These are phyloP conservation scores for Pammene fasciana DNA, from an alignment of 2,888 invertebrate genomes.

Conservation along the genomic window DNA sequence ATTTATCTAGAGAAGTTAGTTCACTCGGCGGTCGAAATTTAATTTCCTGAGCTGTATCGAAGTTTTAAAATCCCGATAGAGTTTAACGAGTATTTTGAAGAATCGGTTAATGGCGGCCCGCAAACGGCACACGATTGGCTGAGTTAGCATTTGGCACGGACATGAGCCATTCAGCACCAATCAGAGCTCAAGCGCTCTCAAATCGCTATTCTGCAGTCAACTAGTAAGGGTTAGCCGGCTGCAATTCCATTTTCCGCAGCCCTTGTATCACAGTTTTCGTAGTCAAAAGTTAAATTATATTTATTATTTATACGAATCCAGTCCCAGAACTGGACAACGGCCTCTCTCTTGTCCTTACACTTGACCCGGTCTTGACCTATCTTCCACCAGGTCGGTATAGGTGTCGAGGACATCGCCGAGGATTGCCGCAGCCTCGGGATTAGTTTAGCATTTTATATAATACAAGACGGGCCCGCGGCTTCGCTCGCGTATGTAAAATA, in stretches of 20 bases:
- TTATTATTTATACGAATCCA: no score
- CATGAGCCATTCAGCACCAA: constrained; percentile 65
- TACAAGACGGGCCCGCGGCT: no score
- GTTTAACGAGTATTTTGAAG: constrained; percentile 35
- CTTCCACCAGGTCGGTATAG: no score
- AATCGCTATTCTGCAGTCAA: constrained; percentile 57
- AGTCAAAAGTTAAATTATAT: no score
- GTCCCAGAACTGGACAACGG: no score
- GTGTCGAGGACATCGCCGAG: no score
- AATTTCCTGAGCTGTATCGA: constrained; percentile 35
- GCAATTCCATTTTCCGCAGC: constrained; percentile 10
- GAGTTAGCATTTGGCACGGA: constrained; percentile 78
- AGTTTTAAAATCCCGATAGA: constrained; percentile 27
- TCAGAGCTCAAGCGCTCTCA: constrained; percentile 54
- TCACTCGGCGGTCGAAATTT: constrained; percentile 18
- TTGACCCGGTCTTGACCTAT: no score
- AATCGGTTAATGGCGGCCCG: constrained; percentile 56
- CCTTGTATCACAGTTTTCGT: neutral
- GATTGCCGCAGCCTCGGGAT: no score
- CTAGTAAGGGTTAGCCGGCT: constrained; percentile 52
- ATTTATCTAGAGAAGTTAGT: constrained; percentile 10
- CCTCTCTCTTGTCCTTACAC: no score
- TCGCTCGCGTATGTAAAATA: no score
- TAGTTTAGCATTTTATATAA: no score
- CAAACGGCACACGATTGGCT: constrained; percentile 69